phyloP scores from a whole-genome alignment of 2,797 vertebrate genomes.

The Acropternis orthonyx region DNA sequence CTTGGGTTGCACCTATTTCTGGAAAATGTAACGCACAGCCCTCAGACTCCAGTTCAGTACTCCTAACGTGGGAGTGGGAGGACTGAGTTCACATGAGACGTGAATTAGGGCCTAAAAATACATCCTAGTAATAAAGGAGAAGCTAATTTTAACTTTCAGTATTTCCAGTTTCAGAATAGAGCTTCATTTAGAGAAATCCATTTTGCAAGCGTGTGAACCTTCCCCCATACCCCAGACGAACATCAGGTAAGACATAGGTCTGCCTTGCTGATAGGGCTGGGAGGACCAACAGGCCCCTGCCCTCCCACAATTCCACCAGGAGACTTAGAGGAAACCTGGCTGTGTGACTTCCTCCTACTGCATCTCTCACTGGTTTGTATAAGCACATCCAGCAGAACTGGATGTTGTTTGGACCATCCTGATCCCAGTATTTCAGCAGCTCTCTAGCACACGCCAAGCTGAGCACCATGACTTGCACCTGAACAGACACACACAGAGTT shows the following conservation, averaged over 20 bases:
- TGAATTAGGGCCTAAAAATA: constrained; percentile 59
- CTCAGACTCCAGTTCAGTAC: constrained; percentile 27
- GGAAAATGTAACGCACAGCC: constrained; percentile 2
- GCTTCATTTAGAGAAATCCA: not conserved
- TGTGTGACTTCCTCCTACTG: not conserved
- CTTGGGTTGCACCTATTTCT: not conserved
- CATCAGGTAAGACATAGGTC: not conserved
- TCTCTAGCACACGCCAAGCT: not conserved
- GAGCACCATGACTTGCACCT: not conserved
- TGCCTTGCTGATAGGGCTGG: not conserved
- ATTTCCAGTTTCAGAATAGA: not conserved
- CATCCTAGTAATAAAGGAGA: constrained; percentile 16
- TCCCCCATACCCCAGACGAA: not conserved
- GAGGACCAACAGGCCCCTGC: not conserved
- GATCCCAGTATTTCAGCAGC: not conserved
- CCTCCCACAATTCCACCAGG: not conserved
- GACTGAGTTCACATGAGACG: not conserved
- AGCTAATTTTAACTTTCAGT: constrained; percentile 21
- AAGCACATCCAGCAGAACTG: not conserved
- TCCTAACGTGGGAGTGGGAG: not conserved
- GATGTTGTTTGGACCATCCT: not conserved
- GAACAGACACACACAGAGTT: not conserved
- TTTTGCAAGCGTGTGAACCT: not conserved
- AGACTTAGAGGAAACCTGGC: accelerated
- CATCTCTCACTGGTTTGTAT: not conserved